phyloP scores from a whole-genome alignment of 2,888 invertebrate species.

The Latheticus oryzae region DNA sequence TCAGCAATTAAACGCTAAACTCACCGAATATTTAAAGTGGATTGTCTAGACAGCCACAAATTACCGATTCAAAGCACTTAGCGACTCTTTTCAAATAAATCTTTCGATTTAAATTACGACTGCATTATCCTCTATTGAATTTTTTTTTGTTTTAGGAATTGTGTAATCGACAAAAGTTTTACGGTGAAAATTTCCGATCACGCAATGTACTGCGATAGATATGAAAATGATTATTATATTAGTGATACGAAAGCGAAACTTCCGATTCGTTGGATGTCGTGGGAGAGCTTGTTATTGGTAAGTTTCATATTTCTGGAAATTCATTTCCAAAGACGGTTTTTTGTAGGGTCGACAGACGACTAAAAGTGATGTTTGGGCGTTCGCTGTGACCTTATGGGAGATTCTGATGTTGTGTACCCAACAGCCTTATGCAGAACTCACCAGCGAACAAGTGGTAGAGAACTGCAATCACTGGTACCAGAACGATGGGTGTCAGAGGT shows the following conservation, averaged over 20 bases:
- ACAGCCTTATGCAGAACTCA: conserved; percentile 84
- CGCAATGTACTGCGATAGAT: conserved; percentile 85
- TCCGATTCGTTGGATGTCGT: conserved; percentile 94
- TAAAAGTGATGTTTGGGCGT: conserved; percentile 92
- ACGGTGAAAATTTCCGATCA: conserved; percentile 86
- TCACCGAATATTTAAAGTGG: conserved; percentile 10
- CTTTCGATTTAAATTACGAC: conserved; percentile 5
- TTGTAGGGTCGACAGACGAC: conserved; percentile 87
- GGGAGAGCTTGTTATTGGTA: conserved; percentile 87
- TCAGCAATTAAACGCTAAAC: conserved; percentile 14
- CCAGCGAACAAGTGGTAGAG: conserved; percentile 84
- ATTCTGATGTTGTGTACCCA: conserved; percentile 83
- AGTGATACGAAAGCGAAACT: conserved; percentile 84
- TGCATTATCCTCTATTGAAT: conserved; percentile 1
- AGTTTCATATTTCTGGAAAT: conserved; percentile 52
- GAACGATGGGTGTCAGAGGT: conserved; percentile 69
- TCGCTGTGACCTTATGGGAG: conserved; percentile 92
- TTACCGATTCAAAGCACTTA: conserved; percentile 4
- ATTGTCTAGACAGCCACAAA: conserved; percentile 18
- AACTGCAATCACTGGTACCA: conserved; percentile 67
- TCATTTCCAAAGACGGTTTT: neutral
- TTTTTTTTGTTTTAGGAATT: conserved; percentile 74
- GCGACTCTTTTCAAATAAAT: conserved; percentile 13
- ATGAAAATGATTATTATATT: conserved; percentile 84
- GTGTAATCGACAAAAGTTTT: conserved; percentile 84